Base-by-base conservation (phyloP, 2,888 invertebrate genomes). In the Morpho helenor region DNA sequence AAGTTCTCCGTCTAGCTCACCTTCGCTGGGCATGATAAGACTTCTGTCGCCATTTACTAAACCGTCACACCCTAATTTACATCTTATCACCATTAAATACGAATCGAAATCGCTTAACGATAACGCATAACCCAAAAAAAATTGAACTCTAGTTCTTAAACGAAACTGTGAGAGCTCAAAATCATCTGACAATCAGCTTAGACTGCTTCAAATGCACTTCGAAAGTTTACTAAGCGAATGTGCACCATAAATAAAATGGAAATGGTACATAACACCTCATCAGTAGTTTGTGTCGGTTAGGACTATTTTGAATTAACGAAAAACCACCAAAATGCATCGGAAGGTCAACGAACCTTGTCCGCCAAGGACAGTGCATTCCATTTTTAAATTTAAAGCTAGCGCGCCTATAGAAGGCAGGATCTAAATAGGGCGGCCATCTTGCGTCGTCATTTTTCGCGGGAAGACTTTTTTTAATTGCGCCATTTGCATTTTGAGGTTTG, bases 331-430 rank as follows among this genome's bases (percentile, higher is more conserved):
- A 90, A 90, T 90, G 90, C 90, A 90, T 87, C 84, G 87, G 83
- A 84, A 89, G 90, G 88, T 89, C 84, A 79, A 87, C 82, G 89
- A 87, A 84, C 89, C 77, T 73, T 62, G 75, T 74, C 72, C 79
- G 75, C 88, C 89, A 90, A 90, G 90, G 90, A 90, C 90, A 90
- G 84, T 84, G 89, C 89, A 90, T 88, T 89, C 87, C 86, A 86
- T 89, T 89, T 89, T 89, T 87, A 84, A 87, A 82, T 83, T 83
- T 79, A 81, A 87, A 80, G 82, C 85, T 90, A 88, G 89, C 88
- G 80, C 82, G 78, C 88, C 88, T 87, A 88, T 88, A 88, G 88
- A 87, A 83, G 81, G 83, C 83, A 77, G 78, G 80, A 82, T 87
- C 90, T 90, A 89, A 89, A 87, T 87, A 87, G 84, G 79, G 69